phyloP scores from a whole-genome alignment of 2,888 invertebrate genomes.

The Tachina lurida region DNA sequence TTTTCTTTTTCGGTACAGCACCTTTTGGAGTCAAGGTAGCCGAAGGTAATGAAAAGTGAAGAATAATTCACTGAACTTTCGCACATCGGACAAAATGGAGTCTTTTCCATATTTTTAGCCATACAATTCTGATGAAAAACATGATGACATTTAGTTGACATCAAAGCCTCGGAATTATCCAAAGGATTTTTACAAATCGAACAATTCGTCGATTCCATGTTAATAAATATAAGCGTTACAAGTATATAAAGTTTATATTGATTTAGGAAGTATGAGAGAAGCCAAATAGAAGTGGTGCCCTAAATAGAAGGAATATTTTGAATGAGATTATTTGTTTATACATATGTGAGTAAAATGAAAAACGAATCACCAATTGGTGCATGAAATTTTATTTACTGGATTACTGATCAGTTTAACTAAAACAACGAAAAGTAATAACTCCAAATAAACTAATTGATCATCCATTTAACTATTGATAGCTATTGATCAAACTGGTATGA shows the following conservation, averaged over 20 bases:
- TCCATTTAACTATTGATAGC: neutral
- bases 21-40: neutral
- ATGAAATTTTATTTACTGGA: neutral
- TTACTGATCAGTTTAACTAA: neutral
- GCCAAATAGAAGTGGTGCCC: constrained; percentile 9
- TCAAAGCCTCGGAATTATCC: constrained; percentile 6
- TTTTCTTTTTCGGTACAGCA: neutral
- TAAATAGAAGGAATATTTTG: neutral
- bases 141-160: constrained; percentile 16
- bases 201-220: neutral
- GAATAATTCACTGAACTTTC: neutral
- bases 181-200: neutral
- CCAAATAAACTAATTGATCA: neutral
- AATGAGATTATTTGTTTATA: neutral
- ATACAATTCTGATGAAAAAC: constrained; percentile 21
- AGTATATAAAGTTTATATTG: neutral
- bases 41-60: neutral
- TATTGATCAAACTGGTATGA: neutral
- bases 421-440: constrained; percentile 3
- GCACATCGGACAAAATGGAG: neutral
- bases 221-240: neutral
- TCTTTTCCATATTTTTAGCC: neutral
- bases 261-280: constrained; percentile 7
- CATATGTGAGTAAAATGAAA: neutral
- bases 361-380: neutral